Evolutionary conservation across 2,113 vertebrate genomes (phyloP).

Genomic region (Callopanchax toddi): DNA sequence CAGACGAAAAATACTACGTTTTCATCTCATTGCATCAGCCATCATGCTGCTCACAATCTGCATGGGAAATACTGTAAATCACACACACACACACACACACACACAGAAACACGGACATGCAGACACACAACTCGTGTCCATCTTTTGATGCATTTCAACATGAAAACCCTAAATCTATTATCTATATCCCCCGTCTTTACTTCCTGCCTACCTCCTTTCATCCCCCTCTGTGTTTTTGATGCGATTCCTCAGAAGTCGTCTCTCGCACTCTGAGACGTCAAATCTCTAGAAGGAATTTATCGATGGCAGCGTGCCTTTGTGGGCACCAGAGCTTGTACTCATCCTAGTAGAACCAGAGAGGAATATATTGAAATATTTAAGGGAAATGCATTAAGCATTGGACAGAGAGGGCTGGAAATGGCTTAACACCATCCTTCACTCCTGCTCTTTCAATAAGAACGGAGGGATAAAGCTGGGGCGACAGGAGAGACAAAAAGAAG

Average conservation of each 20-base stretch:
- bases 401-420: constrained; percentile 39
- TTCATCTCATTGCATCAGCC: constrained; percentile 67
- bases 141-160: constrained; percentile 24
- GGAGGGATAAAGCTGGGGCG: constrained; percentile 7
- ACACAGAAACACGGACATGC: constrained; percentile 8
- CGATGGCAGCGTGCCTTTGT: constrained; percentile 37
- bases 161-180: constrained; percentile 28
- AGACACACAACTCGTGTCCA: neutral
- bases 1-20: constrained; percentile 21
- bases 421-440: constrained; percentile 35
- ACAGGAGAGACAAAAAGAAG: too few species aligned
- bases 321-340: constrained; percentile 48
- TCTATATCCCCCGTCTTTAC: constrained; percentile 21
- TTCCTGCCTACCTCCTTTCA: constrained; percentile 7
- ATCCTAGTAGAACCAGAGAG: constrained; percentile 49
- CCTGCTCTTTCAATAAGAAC: constrained; percentile 35
- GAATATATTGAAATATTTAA: constrained; percentile 78
- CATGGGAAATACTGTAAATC: constrained; percentile 16
- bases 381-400: constrained; percentile 75
- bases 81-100: neutral
- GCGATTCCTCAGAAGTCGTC: constrained; percentile 25
- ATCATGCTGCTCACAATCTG: constrained; percentile 24
- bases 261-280: constrained; percentile 44
- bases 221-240: constrained; percentile 7
- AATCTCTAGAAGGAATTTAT: constrained; percentile 45